A percentile compares a stretch with the other conserved stretches of the same genome.
Evolutionary conservation across 2,113 vertebrate genomes (phyloP).

Genomic region (Columbina picui): DNA sequence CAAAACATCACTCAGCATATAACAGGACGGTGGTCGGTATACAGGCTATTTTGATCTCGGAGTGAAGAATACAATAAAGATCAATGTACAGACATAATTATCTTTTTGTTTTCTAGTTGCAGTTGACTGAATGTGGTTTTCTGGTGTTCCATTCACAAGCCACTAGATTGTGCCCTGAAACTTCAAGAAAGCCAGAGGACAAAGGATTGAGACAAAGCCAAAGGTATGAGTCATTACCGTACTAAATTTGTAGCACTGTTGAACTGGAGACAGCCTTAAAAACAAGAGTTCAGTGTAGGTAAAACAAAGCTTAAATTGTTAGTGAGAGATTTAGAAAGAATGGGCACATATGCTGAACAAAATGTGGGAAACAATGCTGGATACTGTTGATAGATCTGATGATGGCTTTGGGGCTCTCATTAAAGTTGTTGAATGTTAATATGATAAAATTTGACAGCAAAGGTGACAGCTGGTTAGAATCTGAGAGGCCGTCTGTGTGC

Average conservation of each 20-base stretch:
- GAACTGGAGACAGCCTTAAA: background rate
- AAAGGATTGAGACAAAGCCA: background rate
- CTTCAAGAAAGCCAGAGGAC: background rate
- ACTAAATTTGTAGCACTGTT: background rate
- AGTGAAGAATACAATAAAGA: background rate
- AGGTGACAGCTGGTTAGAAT: background rate
- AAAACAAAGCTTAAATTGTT: background rate
- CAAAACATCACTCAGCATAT: background rate
- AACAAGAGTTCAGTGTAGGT: background rate
- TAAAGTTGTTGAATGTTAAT: background rate
- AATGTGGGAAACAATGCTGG: background rate
- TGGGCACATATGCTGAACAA: background rate
- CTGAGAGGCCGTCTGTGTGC: accelerated
- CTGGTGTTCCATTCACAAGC: background rate
- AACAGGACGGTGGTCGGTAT: background rate
- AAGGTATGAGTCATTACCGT: background rate
- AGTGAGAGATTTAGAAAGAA: background rate
- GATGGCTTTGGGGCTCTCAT: background rate
- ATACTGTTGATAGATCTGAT: background rate
- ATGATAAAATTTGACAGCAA: background rate
- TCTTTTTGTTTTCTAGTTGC: background rate
- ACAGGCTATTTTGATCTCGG: background rate
- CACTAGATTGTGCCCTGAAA: background rate
- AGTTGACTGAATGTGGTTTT: background rate
- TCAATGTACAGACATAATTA: background rate